Base-by-base conservation (phyloP, 2,797 vertebrate genomes). In the Protonibea diacanthus region DNA sequence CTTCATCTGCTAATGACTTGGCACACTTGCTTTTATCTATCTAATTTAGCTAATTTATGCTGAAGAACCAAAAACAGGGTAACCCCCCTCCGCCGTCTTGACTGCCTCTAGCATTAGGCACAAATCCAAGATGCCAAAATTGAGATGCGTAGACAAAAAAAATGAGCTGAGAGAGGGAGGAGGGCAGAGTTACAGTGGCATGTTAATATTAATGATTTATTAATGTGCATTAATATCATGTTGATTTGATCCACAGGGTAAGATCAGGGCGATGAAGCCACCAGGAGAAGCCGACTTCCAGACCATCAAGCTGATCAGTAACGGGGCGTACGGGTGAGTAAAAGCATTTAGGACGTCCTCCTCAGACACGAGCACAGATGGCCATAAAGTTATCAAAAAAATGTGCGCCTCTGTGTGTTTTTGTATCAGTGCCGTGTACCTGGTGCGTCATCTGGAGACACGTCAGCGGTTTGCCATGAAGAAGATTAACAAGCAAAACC, bases 401-500 rank as follows among this genome's bases (percentile, higher is more conserved):
- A 58, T 8, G 1, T 49, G 38, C 59, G 29, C 56, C 2, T 61
- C 17, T 58, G 3, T 17, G 18, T 71, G 33, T 38, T 38, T 38
- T 2, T 56, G 10, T 15, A 47, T 38, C 90, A 98, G 97, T 0
- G 97, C 97, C 0, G 97, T 98, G 61, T 97, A 98, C 90, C 93
- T 98, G 85, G 97, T 98, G 78, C 96, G 97, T 18, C 97, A 98
- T 80, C 89, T 94, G 6, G 97, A 97, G 74, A 97, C 96, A 0
- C 93, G 97, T 0, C 97, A 98, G 89, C 95, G 97, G 25, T 98
- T 98, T 2, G 97, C 97, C 29, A 98, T 98, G 97, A 98, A 98
- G 94, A 97, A 97, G 91, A 98, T 98, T 81, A 98, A 98, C 92
- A 98, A 98, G 83, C 97, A 98, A 85, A 98, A 98, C 92, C 90